These are phyloP conservation scores for Drosophila paranaensis DNA, from an alignment of 2,888 invertebrate species.

Conservation along the genomic window DNA sequence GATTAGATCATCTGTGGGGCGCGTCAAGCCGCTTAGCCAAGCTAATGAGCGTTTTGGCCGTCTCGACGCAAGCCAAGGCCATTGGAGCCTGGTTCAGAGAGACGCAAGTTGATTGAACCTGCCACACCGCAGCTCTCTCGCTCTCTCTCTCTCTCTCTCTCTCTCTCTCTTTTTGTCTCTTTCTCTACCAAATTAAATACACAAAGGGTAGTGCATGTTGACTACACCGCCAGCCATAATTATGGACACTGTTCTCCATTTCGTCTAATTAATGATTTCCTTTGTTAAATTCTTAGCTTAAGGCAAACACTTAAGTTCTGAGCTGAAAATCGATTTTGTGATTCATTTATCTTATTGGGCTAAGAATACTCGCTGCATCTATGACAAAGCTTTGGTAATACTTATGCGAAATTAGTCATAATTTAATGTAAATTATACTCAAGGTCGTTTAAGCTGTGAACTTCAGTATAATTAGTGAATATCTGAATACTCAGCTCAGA, in stretches of 20 bases:
- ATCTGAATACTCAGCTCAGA: neutral
- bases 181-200: constrained; percentile 22
- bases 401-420: constrained; percentile 29
- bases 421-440: constrained; percentile 31
- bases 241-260: constrained; percentile 31
- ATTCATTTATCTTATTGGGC: constrained; percentile 28
- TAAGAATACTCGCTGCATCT: constrained; percentile 1
- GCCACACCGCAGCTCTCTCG: constrained; percentile 33
- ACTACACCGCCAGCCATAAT: constrained; percentile 47
- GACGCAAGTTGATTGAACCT: constrained; percentile 61
- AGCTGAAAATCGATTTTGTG: constrained; percentile 17
- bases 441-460: constrained; percentile 14
- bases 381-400: constrained; percentile 35
- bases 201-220: constrained; percentile 15
- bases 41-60: constrained; percentile 48
- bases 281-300: neutral
- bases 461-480: neutral
- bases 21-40: constrained; percentile 61
- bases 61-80: constrained; percentile 54
- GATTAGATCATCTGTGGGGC: constrained; percentile 66
- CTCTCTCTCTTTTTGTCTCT: neutral
- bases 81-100: constrained; percentile 43
- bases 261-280: constrained; percentile 28
- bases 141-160: neutral
- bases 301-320: constrained; percentile 14